Conservation (phyloP, 2,888 invertebrate genomes). For the Diaperis boleti region DNA sequence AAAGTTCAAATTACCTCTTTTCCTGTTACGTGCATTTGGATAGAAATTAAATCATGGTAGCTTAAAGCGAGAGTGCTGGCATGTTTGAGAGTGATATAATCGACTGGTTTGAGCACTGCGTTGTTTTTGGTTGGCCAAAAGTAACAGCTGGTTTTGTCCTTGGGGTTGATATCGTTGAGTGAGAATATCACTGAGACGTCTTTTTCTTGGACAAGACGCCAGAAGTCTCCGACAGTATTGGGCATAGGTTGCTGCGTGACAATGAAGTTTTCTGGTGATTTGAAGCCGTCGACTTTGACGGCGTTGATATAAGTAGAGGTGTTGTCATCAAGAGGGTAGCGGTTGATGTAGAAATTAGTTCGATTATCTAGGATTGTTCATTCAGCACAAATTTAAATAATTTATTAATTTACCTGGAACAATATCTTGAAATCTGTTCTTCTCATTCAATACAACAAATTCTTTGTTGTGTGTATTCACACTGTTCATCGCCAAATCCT, state of each 20-base stretch:
- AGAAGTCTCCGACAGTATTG: constrained; percentile 66
- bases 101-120: constrained; percentile 51
- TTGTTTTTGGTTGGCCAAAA: constrained; percentile 51
- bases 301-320: constrained; percentile 67
- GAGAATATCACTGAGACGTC: constrained; percentile 62
- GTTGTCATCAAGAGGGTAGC: constrained; percentile 60
- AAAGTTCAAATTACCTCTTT: neutral
- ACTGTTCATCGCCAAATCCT: constrained; percentile 62
- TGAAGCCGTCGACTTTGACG: constrained; percentile 63
- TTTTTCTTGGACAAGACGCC: constrained; percentile 65
- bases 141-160: constrained; percentile 57
- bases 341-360: constrained; percentile 61
- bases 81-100: constrained; percentile 52
- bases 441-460: constrained; percentile 49
- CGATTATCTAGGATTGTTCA: too few species aligned
- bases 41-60: constrained; percentile 7
- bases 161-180: constrained; percentile 62
- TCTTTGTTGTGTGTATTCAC: constrained; percentile 8
- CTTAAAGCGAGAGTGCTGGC: neutral
- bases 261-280: constrained; percentile 61
- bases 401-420: constrained; percentile 63
- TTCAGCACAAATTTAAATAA: too few species aligned
- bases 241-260: constrained; percentile 66
- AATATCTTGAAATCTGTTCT: constrained; percentile 64
- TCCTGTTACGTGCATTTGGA: neutral